Base-by-base conservation (phyloP, 2,888 invertebrate genomes). In the Steromphala cineraria region DNA sequence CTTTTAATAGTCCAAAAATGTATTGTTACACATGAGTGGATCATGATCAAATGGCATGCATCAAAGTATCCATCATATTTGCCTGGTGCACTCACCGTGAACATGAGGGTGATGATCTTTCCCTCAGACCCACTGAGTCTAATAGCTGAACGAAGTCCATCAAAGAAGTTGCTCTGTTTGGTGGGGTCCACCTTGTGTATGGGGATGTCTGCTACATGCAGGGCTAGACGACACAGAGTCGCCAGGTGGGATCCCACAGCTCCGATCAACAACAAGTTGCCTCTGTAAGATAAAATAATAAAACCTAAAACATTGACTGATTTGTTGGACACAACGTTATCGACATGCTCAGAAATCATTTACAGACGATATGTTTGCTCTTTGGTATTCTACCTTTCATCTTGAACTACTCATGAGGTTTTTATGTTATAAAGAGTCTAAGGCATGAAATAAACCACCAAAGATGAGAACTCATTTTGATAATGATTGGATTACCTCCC, bases 71-170 rank as follows among this genome's bases (percentile, higher is more conserved):
- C 46, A 46, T 10, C 13, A 46, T 46, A 8, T 13, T 46, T 5
- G 46, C 7, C 10, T 10, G 13, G 13, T 46, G 10, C 17, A 88
- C 91, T 89, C 86, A 93, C 93, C 36, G 92, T 92, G 80, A 93
- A 92, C 82, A 93, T 82, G 5, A 93, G 86, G 5, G 93, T 90
- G 28, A 93, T 89, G 52, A 91, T 89, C 82, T 93, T 92, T 67
- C 92, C 92, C 85, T 93, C 93, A 3, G 93, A 90, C 0, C 93
- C 93, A 81, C 91, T 91, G 19, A 92, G 89, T 81, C 93, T 82
- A 13, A 93, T 90, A 74, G 93, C 93, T n/a, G 92, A 91, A n/a
- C 93, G 87, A 53, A 93, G 89, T 36, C 93, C 93, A 87, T 93
- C 93, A 84, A 93, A 92, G 89, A 93, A 93, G 84, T 90, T 92